Base-by-base conservation (phyloP, 2,888 invertebrate species). In the Linnaemya vulpina region DNA sequence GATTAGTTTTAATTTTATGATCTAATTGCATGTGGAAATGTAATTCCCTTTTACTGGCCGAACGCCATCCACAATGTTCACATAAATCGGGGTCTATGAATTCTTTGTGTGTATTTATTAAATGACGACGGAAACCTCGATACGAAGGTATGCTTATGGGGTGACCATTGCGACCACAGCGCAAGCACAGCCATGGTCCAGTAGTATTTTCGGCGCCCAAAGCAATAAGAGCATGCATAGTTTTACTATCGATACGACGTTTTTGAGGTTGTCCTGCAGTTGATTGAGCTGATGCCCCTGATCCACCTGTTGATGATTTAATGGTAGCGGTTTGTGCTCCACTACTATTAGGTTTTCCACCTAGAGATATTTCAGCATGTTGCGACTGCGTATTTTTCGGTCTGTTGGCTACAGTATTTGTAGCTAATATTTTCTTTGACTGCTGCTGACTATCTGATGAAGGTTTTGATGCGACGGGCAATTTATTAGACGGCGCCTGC, bases 31-130 rank as follows among this genome's bases (percentile, higher is more conserved):
- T 93, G 91, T 97, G 97, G 90, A 96, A 96, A 89, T 96, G 93
- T 83, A 97, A 93, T 86, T 96, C 94, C 88, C 96, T 96, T 87
- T 96, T 94, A 89, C 95, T 96, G 1, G 93, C 93, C 25, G 96
- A 95, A 89, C 95, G 95, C 89, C 96, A 95, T 0, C 97, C 97
- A 92, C 97, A 97, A 88, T 96, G 95, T 90, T 97, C 97, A 92
- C 97, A 97, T 46, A 97, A 94, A 53, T 95, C 94, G 1, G 95
- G 93, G 90, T 97, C 95, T 83, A 96, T 96, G 87, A 95, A 95
- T 89, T 96, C 96, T 89, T 95, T 95, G 88, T 97, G 97, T 0
- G 96, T 94, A 87, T 96, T 96, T 11, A 96, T 95, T 92, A 97
- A 94, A 93, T 97, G 97, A 86, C 96, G 95, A 60, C 97, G 94